Conservation (phyloP, 92 coral and sea anemone genomes). For the Porites cylindrica region DNA sequence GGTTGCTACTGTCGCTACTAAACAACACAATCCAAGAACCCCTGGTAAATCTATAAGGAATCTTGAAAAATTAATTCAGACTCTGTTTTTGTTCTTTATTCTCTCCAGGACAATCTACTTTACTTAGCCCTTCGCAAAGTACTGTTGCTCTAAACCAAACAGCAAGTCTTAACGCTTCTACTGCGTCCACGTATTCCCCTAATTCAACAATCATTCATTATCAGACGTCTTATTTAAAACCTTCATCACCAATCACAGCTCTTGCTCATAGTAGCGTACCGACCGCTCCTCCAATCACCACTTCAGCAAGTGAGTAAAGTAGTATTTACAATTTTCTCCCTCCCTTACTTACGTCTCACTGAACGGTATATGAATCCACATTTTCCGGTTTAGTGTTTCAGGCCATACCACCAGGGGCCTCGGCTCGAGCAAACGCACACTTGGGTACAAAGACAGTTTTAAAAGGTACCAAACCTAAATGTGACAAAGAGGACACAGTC, state of each 20-base stretch:
- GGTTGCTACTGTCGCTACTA: too few relatives aligned
- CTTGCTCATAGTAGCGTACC: background rate
- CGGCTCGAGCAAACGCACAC: too few relatives aligned
- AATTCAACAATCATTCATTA: background rate
- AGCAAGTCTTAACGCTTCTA: background rate
- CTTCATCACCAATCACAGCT: background rate
- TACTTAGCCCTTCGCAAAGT: background rate
- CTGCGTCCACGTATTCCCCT: constrained; percentile 7
- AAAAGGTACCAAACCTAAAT: too few relatives aligned
- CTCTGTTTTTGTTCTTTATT: background rate
- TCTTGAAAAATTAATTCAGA: too few relatives aligned
- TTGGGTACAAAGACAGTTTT: too few relatives aligned
- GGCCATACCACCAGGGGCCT: too few relatives aligned
- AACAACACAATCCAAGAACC: too few relatives aligned
- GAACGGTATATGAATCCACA: background rate
- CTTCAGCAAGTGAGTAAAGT: constrained; percentile 12
- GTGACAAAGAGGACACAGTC: too few relatives aligned
- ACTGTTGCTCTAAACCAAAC: constrained; percentile 6
- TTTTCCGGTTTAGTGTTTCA: too few relatives aligned
- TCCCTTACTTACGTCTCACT: background rate
- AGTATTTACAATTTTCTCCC: background rate
- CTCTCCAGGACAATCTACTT: constrained; percentile 10
- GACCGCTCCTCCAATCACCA: background rate
- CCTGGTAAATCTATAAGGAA: too few relatives aligned
- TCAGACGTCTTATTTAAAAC: background rate